Conservation (phyloP, 1,140 invertebrate genomes). For the Yoshiicerus persimilis region DNA sequence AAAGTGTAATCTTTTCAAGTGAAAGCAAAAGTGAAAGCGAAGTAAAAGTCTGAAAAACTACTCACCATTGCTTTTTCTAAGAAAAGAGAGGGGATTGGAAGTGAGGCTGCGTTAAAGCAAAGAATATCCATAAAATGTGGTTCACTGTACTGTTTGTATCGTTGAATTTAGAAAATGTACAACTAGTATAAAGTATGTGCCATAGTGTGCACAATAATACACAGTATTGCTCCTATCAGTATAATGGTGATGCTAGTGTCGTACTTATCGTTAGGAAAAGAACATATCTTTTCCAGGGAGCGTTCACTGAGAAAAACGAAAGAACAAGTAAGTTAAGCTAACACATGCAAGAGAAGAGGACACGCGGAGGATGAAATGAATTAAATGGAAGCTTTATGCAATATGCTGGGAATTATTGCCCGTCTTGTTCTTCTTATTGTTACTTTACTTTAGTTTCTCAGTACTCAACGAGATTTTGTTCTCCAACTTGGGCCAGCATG, state of each 20-base stretch:
- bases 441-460: background rate
- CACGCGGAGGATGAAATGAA: background rate
- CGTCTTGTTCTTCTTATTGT: constrained; percentile 5
- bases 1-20: background rate
- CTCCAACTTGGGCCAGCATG: background rate
- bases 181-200: background rate
- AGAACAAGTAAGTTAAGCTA: background rate
- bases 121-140: background rate
- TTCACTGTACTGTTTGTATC: background rate
- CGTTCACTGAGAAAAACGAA: background rate
- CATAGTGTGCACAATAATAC: background rate
- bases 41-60: background rate
- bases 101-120: background rate
- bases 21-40: background rate
- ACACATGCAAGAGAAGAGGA: background rate
- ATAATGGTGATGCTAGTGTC: background rate
- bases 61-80: background rate
- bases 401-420: constrained; percentile 19
- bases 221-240: background rate
- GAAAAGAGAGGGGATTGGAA: background rate
- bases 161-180: background rate
- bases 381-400: constrained; percentile 22
- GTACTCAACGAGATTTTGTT: background rate
- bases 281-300: background rate
- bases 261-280: background rate